Percentiles rank a stretch among this genome's conserved stretches.
phyloP scores from a whole-genome alignment of 2,113 vertebrate species.

The Bubalus kerabau region DNA sequence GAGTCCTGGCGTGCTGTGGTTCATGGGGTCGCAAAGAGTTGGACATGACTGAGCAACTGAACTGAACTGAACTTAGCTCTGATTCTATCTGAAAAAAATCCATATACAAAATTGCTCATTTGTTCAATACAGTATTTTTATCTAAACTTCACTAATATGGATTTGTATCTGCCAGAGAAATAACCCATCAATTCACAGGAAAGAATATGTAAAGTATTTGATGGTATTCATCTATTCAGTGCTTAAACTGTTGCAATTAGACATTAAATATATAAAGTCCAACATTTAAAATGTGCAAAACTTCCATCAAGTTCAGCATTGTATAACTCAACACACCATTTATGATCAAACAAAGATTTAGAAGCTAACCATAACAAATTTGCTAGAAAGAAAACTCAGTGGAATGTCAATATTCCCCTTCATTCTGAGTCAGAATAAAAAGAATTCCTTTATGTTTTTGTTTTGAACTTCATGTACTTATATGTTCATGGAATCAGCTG shows the following conservation, averaged over 20 bases:
- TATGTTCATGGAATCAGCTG: background rate
- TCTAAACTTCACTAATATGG: background rate
- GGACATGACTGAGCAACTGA: background rate
- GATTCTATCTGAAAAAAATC: background rate
- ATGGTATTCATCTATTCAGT: background rate
- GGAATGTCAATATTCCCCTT: slow-evolving; percentile 15
- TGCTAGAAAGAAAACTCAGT: background rate
- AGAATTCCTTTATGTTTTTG: slow-evolving; percentile 31
- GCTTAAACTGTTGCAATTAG: background rate
- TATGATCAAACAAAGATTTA: background rate
- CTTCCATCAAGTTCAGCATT: slow-evolving; percentile 7
- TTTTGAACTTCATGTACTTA: slow-evolving; percentile 26
- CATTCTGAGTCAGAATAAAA: background rate
- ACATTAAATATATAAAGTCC: background rate
- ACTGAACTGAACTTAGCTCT: background rate
- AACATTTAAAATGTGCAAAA: background rate
- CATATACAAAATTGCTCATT: background rate
- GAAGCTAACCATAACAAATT: slow-evolving; percentile 30
- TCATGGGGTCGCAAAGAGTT: background rate
- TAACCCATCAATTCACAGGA: background rate
- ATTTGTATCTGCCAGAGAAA: slow-evolving; percentile 22
- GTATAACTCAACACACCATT: background rate
- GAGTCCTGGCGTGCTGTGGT: background rate
- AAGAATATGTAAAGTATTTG: background rate
- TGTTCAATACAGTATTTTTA: slow-evolving; percentile 19